Evolutionary conservation across 2,888 invertebrate genomes (phyloP), one percentile per base, ranked within the genome.

Genomic region (Matsumyia berberina): DNA sequence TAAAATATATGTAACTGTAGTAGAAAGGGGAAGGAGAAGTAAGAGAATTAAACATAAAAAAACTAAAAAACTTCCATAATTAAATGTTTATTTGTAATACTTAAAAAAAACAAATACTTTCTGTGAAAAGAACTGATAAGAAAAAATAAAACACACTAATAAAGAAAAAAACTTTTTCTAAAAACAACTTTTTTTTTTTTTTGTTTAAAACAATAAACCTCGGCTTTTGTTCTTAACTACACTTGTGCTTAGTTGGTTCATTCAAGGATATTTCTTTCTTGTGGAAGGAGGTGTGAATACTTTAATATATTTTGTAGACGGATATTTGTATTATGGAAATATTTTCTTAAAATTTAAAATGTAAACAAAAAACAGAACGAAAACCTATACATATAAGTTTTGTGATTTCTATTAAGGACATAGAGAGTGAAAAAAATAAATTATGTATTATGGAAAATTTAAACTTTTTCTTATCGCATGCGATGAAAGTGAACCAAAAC

Each of bases 51-150:
- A 31, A 55, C 24, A n/a, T n/a, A 67, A 74, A 57, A 66, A 69
- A 55, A 74, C 69, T 24, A 51, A 53, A 12, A 76, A 86, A 81
- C 86, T 86, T 86, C 85, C 86, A 81, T 60, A 64, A 44, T 57
- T 53, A 66, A 76, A 81, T 46, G 51, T 72, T 73, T 67, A 82
- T 87, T 86, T 83, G 76, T 86, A 86, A 76, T 70, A 80, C 35
- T 72, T 58, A 70, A 62, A 46, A 58, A 72, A 62, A 57, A 58
- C 29, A 66, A 46, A 83, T 33, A 70, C 80, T 76, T 76, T 78
- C 86, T 83, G 76, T 86, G 86, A 88, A 90, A 90, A 90, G 90
- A 90, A 90, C 90, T 90, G 90, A 90, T 90, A 89, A 89, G 88
- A 88, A 86, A 90, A 88, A 89, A 86, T 57, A 86, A 80, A 58